These are phyloP conservation scores for Glareola pratincola DNA, from an alignment of 2,113 vertebrate genomes.

Conservation along the genomic window DNA sequence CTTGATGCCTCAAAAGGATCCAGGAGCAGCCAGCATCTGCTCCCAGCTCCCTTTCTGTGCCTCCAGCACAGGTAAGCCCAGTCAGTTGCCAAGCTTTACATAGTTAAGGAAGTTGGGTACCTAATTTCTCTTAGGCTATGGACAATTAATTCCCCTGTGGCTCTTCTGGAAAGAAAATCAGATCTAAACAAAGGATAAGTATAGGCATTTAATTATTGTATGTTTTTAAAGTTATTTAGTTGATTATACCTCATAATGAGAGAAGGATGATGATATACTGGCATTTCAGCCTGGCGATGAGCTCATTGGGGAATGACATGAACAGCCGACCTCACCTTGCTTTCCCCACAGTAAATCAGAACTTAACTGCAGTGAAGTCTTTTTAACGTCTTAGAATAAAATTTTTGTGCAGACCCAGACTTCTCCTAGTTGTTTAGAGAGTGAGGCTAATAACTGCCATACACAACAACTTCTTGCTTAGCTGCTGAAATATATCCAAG, in stretches of 20 bases:
- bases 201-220: background rate
- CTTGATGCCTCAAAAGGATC: background rate
- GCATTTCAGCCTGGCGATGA: background rate
- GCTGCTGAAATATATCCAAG: background rate
- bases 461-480: background rate
- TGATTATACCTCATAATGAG: background rate
- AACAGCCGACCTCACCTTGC: background rate
- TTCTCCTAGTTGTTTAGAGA: background rate
- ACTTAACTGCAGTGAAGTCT: background rate
- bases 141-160: background rate
- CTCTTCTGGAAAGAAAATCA: constrained; percentile 21
- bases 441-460: background rate
- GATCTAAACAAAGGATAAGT: constrained; percentile 43
- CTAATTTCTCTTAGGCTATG: background rate
- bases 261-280: background rate
- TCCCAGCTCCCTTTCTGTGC: background rate
- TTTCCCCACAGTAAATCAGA: background rate
- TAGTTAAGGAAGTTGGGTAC: background rate
- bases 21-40: background rate
- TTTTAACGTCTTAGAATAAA: background rate
- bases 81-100: background rate
- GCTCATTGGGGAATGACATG: background rate
- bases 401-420: background rate
- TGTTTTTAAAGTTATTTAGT: background rate
- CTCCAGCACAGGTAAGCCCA: background rate